These are phyloP conservation scores for Metridium senile DNA, from an alignment of 92 coral and sea anemone species.

Conservation along the genomic window DNA sequence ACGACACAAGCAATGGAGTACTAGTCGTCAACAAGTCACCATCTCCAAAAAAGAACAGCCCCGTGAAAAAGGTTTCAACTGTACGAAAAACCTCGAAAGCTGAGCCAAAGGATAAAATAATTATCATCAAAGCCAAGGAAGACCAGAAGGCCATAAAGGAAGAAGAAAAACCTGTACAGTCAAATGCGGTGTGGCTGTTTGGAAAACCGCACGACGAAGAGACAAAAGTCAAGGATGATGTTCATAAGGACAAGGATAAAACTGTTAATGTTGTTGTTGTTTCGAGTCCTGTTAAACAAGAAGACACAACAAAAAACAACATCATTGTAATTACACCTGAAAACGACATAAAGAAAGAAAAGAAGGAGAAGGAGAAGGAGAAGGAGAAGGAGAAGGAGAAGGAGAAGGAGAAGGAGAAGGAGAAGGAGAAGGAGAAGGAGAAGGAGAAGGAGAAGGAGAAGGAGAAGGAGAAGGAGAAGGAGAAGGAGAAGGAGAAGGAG, in stretches of 20 bases:
- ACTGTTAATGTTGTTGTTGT: not conserved
- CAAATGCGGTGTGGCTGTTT: slow-evolving; percentile 39
- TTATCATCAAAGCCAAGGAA: not conserved
- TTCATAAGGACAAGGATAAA: slow-evolving; percentile 11
- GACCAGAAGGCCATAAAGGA: slow-evolving; percentile 18
- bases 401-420: not conserved
- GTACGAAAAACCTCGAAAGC: slow-evolving; percentile 9
- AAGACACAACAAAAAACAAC: no score
- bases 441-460: not conserved
- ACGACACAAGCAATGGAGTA: not conserved
- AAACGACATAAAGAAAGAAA: not conserved
- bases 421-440: not conserved
- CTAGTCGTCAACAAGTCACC: slow-evolving; percentile 13
- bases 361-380: not conserved
- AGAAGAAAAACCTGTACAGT: not conserved
- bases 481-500: not conserved
- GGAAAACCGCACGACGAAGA: slow-evolving; percentile 38
- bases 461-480: slow-evolving; percentile 10
- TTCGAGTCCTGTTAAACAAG: not conserved
- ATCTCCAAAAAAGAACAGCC: not conserved
- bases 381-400: not conserved
- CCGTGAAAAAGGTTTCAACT: slow-evolving; percentile 4
- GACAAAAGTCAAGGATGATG: not conserved
- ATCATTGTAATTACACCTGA: slow-evolving; percentile 14
- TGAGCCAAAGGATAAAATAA: slow-evolving; percentile 22